Conservation (phyloP, 2,888 invertebrate species). For the Lissonota sp. region DNA sequence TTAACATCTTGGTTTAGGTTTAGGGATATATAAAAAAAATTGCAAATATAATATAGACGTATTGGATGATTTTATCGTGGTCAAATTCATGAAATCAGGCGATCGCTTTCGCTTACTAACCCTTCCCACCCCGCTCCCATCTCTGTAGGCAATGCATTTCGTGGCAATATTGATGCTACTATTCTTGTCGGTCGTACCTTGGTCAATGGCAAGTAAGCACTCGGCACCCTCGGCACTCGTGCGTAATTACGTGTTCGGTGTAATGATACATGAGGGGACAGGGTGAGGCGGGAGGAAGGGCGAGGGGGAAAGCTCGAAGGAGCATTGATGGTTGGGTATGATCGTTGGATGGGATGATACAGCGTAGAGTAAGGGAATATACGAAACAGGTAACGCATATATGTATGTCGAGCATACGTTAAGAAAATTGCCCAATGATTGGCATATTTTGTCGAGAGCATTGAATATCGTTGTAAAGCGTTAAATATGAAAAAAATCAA, state of each 20-base stretch:
- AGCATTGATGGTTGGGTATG: constrained; percentile 38
- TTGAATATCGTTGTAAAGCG: too few species aligned
- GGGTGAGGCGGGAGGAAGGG: constrained; percentile 41
- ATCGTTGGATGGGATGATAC: constrained; percentile 24
- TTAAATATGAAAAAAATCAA: too few species aligned
- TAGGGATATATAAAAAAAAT: too few species aligned
- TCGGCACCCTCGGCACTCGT: constrained; percentile 54
- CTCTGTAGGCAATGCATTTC: not conserved
- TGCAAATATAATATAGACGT: too few species aligned
- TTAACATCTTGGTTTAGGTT: too few species aligned
- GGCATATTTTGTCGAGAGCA: too few species aligned
- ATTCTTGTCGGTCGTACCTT: not conserved
- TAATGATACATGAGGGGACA: constrained; percentile 56
- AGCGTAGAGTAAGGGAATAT: constrained; percentile 13
- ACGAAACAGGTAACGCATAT: constrained; percentile 20
- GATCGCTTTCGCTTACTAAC: constrained; percentile 27
- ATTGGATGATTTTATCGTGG: too few species aligned
- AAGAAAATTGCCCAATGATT: too few species aligned
- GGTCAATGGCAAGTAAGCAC: constrained; percentile 47
- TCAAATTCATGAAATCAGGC: constrained; percentile 28
- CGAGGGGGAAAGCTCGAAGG: constrained; percentile 53
- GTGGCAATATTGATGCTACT: not conserved
- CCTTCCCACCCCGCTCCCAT: constrained; percentile 20
- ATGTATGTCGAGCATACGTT: too few species aligned
- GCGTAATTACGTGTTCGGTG: constrained; percentile 53